Evolutionary conservation across 2,113 vertebrate genomes (phyloP), one percentile per base, ranked within the genome.

Genomic region (Epinephelus cyanopodus): DNA sequence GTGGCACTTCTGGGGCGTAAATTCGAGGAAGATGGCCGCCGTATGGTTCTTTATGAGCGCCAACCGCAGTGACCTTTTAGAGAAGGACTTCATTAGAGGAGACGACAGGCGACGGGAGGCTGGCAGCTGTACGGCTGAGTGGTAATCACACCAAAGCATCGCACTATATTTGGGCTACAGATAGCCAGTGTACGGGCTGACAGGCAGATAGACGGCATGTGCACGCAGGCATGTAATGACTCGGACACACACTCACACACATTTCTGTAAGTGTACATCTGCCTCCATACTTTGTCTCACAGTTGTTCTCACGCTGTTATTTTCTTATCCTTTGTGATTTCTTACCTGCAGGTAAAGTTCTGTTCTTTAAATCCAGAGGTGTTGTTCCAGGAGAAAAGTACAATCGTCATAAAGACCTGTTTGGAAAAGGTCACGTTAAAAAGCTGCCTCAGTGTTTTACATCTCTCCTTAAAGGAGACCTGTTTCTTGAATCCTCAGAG

Each of bases 1-100:
- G n/a, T 29, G 71, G 50, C 58, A 65, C 37, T 48, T 74, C 42
- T 12, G 42, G 70, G 60, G 29, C 15, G 25, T 69, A 39, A 82
- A 63, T n/a, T 52, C 1, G 21, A 71, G 50, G n/a, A 71, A 27
- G 58, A 65, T 52, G 74, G 60, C 58, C 8, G 66, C 60, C 17
- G 17, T n/a, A 3, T 8, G 39, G 6, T 6, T 71, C 37, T 64
- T 64, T 23, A 62, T 56, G 37, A 54, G 42, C 3, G 42, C 11
- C 11, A 37, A 9, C 25, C 0, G 25, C 27, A 0, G 21, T 57
- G 81, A 76, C 66, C 52, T 83, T 75, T 72, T 19, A 27, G 58
- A 56, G 50, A 33, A 47, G 57, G 57, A 25, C 72, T 54, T 70
- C 73, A 71, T 70, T 63, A 82, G 11, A 70, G 81, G 13, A 17